These are phyloP conservation scores for Budorcas taxicolor DNA, from an alignment of 2,113 vertebrate genomes.

Conservation along the genomic window DNA sequence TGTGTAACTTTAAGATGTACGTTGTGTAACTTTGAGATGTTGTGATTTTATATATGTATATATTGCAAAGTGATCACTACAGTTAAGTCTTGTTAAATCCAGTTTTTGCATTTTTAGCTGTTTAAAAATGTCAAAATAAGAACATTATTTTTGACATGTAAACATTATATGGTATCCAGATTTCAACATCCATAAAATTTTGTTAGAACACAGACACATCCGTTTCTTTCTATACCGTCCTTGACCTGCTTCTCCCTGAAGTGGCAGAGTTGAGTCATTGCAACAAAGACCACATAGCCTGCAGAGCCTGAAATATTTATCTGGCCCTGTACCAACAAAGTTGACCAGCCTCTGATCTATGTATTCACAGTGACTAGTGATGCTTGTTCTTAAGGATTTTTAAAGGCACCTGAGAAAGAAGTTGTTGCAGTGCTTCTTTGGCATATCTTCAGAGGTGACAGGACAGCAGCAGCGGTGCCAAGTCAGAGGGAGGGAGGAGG, in stretches of 20 bases:
- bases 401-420: not conserved
- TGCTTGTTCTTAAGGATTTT: not conserved
- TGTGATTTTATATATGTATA: not conserved
- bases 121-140: not conserved
- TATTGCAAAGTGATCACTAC: not conserved
- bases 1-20: not conserved
- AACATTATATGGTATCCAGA: slow-evolving; percentile 4
- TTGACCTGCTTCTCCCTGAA: not conserved
- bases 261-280: not conserved
- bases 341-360: not conserved
- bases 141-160: not conserved
- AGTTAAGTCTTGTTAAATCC: not conserved
- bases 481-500: not conserved
- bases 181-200: not conserved
- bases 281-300: not conserved
- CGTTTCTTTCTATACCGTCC: not conserved
- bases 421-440: not conserved
- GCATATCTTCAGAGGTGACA: not conserved
- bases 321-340: not conserved
- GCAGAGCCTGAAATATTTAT: not conserved
- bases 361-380: not conserved
- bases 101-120: not conserved
- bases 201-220: not conserved
- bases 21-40: not conserved
- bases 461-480: not conserved